Percentiles rank a stretch among this genome's conserved stretches.
phyloP scores from a whole-genome alignment of 2,888 invertebrate genomes.

The Pheosia gnoma region DNA sequence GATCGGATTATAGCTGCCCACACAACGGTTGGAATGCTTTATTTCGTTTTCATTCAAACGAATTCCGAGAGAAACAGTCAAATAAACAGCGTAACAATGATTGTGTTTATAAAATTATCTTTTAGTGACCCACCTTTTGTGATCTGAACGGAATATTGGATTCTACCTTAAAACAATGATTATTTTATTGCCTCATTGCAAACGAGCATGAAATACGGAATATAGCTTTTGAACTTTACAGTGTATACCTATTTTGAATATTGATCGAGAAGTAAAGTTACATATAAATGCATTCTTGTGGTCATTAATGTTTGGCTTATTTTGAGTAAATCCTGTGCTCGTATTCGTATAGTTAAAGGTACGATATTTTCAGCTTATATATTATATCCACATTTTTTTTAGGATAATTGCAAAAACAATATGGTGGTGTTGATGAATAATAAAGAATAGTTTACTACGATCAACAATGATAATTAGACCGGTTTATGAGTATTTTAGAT shows the following conservation, averaged over 20 bases:
- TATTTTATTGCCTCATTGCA: background rate
- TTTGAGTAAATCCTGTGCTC: too few species aligned
- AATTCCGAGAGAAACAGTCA: conserved; percentile 14
- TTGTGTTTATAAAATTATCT: background rate
- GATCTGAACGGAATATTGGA: background rate
- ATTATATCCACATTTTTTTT: too few species aligned
- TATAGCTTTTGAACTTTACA: background rate
- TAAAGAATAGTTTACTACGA: too few species aligned
- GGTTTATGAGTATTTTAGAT: background rate
- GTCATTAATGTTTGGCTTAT: too few species aligned
- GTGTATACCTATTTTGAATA: background rate
- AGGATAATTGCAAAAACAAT: too few species aligned
- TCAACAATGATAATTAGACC: too few species aligned
- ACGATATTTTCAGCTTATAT: too few species aligned
- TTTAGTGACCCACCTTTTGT: conserved; percentile 1
- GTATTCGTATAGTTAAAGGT: too few species aligned
- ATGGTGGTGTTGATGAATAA: too few species aligned
- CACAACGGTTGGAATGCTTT: conserved; percentile 19
- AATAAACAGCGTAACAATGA: background rate
- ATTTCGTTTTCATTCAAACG: conserved; percentile 19
- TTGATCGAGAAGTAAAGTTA: conserved; percentile 8
- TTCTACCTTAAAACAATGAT: background rate
- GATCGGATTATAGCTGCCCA: conserved; percentile 16
- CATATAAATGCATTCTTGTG: too few species aligned
- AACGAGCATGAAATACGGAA: background rate